Base-by-base conservation (phyloP, 2,888 invertebrate species). In the Platypus cylindrus region DNA sequence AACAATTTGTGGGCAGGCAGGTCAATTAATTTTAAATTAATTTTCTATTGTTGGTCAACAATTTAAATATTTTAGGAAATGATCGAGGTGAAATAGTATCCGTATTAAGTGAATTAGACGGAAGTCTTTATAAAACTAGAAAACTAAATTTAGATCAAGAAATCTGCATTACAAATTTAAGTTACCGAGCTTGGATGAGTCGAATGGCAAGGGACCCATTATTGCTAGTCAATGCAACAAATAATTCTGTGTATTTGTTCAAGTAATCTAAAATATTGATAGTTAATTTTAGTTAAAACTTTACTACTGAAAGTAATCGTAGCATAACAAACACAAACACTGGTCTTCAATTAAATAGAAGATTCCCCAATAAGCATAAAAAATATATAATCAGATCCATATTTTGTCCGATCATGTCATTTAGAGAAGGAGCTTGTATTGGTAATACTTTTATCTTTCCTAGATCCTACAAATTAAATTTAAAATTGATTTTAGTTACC, bases 351-450 rank as follows among this genome's bases (percentile, higher is more conserved):
- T 58, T 81, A 30, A 74, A 73, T 60, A 68, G 74, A 49, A 73
- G 72, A 27, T 80, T 80, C 60, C 67, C 68, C 30, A 71, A 78
- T 44, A 56, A 64, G 30, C 82, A 83, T 58, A 63, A 65, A 32
- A 61, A 58, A 27, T 65, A 68, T 51, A 49, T 69, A 43, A 71
- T 85, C 14, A 67, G 71, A 46, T 82, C 85, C 17, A 77, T 81
- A 3, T 89, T 89, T 66, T 89, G 87, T 53, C 86, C 89, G 3
- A 73, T 78, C 45, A 83, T 83, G 79, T 83, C 82, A 45, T 82
- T 82, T 63, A 66, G 81, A 32, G 76, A 80, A 62, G 83, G 83
- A 42, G 78, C 81, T 38, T 83, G 82, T 66, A 76, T 83, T 44
- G 71, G 74, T 74, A 59, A 55, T 57, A 27, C n/a, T n/a, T n/a